These are phyloP conservation scores for Trichogramma pretiosum DNA, from an alignment of 1,140 invertebrate genomes.

Conservation along the genomic window DNA sequence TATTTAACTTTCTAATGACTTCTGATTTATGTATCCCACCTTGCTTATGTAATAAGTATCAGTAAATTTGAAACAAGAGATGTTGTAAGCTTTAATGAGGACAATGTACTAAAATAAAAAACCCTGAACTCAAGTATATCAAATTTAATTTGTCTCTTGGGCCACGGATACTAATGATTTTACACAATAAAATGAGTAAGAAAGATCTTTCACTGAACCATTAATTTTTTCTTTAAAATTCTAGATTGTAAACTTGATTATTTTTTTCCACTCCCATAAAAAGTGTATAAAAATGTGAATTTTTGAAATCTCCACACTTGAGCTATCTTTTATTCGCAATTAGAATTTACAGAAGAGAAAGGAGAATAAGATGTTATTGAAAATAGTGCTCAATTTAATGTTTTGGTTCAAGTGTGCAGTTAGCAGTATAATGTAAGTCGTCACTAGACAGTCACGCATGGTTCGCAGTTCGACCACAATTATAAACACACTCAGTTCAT, in stretches of 20 bases:
- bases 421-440: no score
- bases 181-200: conserved; percentile 19
- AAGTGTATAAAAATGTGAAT: conserved; percentile 13
- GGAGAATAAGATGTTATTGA: no score
- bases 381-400: no score
- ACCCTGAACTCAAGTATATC: conserved; percentile 15
- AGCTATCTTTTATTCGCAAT: no score
- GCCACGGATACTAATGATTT: conserved; percentile 15
- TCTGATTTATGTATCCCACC: conserved; percentile 2
- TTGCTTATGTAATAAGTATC: no score
- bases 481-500: no score
- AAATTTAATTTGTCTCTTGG: conserved; percentile 8
- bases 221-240: conserved; percentile 10
- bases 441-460: no score
- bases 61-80: conserved; percentile 17
- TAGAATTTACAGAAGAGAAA: no score
- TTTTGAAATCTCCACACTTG: no score
- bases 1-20: conserved; percentile 8
- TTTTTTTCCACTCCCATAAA: conserved; percentile 15
- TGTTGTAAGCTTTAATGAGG: conserved; percentile 10
- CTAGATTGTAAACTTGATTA: conserved; percentile 3
- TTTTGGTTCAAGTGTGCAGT: no score
- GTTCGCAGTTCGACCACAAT: no score
- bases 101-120: conserved; percentile 3
- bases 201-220: conserved; percentile 9